These are phyloP conservation scores for Trachymyrmex cornetzi DNA, from an alignment of 1,140 invertebrate genomes.

Conservation along the genomic window DNA sequence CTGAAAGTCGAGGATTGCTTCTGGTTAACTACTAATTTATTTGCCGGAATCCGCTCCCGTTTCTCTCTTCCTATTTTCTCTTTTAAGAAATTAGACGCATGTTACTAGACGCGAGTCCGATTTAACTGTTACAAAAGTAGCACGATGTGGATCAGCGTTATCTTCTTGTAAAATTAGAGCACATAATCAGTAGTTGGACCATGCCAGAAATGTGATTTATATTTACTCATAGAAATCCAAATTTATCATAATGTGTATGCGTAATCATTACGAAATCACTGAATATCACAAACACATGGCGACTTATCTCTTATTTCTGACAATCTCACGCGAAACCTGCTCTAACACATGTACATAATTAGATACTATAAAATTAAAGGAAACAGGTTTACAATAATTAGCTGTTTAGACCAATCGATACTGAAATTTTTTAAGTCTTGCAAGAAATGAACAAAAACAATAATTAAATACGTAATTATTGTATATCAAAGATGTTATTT, in stretches of 20 bases:
- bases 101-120: neutral
- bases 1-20: constrained; percentile 15
- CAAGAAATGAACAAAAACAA: neutral
- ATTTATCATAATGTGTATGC: constrained; percentile 12
- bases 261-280: neutral
- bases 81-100: constrained; percentile 36
- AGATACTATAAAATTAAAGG: neutral
- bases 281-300: neutral
- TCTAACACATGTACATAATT: neutral
- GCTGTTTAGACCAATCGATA: neutral
- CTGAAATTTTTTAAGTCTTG: neutral
- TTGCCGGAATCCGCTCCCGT: constrained; percentile 23
- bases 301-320: neutral
- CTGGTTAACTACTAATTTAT: constrained; percentile 46
- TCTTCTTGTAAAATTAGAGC: constrained; percentile 43
- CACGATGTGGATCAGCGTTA: constrained; percentile 6
- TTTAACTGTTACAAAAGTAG: constrained; percentile 29
- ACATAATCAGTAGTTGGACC: constrained; percentile 21
- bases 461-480: neutral
- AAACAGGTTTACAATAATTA: neutral
- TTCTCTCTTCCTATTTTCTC: constrained; percentile 50
- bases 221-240: neutral
- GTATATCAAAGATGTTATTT: neutral
- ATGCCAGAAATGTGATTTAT: neutral
- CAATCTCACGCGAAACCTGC: neutral